Percentiles rank a stretch among this genome's conserved stretches.
These are phyloP conservation scores for Melanerpes formicivorus DNA, from an alignment of 2,113 vertebrate species.

Conservation along the genomic window DNA sequence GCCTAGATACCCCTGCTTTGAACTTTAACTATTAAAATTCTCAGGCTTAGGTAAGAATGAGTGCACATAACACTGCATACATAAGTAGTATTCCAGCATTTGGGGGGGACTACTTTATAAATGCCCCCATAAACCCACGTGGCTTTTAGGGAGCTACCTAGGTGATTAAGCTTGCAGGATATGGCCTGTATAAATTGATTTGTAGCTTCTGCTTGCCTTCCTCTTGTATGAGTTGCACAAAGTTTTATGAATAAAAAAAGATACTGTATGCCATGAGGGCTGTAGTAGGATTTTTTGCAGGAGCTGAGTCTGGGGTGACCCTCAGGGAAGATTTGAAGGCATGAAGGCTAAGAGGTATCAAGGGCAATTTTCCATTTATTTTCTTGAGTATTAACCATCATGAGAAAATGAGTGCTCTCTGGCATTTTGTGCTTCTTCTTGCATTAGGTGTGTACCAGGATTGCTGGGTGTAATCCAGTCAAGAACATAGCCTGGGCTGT, in stretches of 20 bases:
- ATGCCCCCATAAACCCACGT: no score
- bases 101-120: not conserved
- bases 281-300: not conserved
- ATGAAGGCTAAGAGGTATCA: not conserved
- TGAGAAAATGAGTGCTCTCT: not conserved
- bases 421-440: not conserved
- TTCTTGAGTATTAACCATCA: fast-evolving
- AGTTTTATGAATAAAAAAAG: not conserved
- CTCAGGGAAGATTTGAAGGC: not conserved
- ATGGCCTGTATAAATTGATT: fast-evolving
- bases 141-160: not conserved
- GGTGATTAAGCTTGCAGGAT: not conserved
- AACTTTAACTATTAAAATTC: not conserved
- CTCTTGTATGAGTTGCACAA: not conserved
- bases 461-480: not conserved
- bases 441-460: not conserved
- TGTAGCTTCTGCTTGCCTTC: not conserved
- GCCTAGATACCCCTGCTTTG: fast-evolving
- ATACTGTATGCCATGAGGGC: fast-evolving
- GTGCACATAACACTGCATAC: fast-evolving
- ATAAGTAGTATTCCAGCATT: fast-evolving
- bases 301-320: not conserved
- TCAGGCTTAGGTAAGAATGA: not conserved
- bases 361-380: not conserved
- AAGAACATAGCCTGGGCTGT: not conserved